Evolutionary conservation across 2,113 vertebrate genomes (phyloP).

Genomic region (Corythoichthys haematopterus): DNA sequence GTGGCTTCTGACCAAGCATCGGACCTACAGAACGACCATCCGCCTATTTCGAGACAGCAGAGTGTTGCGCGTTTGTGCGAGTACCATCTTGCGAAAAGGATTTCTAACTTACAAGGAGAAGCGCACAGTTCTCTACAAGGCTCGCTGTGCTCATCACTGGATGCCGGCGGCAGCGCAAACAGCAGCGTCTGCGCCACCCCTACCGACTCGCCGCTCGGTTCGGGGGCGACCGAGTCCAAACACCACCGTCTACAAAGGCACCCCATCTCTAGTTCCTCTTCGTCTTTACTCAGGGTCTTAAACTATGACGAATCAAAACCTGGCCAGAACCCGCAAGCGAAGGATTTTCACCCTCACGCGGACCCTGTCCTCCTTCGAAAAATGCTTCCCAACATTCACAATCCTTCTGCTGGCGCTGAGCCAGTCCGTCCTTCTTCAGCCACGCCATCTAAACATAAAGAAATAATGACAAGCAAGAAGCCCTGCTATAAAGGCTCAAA

Average conservation of each 20-base stretch:
- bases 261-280: constrained; percentile 78
- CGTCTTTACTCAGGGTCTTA: constrained; percentile 72
- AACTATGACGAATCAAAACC: constrained; percentile 79
- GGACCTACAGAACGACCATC: constrained; percentile 76
- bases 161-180: constrained; percentile 86
- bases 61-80: constrained; percentile 84
- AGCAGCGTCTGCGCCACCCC: constrained; percentile 83
- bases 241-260: constrained; percentile 72
- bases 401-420: constrained; percentile 75
- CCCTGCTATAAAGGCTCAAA: constrained; percentile 57
- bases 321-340: constrained; percentile 73
- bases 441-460: constrained; percentile 85
- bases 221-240: constrained; percentile 33
- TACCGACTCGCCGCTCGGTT: constrained; percentile 82
- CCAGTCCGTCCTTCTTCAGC: constrained; percentile 79
- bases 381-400: constrained; percentile 82
- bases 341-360: constrained; percentile 83
- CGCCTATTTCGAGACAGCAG: constrained; percentile 78
- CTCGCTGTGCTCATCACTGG: constrained; percentile 88
- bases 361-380: constrained; percentile 84
- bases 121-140: constrained; percentile 87
- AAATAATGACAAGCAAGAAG: constrained; percentile 73
- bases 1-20: constrained; percentile 46
- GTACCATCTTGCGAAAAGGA: constrained; percentile 89
- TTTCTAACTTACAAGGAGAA: constrained; percentile 88